Conservation (phyloP, 2,888 invertebrate genomes). For the Teleiodes luculella region DNA sequence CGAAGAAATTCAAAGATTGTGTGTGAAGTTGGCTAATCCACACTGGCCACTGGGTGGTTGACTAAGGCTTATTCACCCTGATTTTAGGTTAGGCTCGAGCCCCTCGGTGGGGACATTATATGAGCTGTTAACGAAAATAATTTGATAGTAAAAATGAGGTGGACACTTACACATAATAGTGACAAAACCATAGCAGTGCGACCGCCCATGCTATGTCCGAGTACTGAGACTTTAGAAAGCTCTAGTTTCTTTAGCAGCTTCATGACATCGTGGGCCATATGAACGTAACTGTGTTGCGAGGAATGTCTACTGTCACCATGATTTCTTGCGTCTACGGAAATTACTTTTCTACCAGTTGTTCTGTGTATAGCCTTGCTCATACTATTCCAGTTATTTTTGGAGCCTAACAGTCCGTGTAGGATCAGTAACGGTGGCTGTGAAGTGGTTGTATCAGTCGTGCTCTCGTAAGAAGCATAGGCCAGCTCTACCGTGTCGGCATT, state of each 20-base stretch:
- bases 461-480: constrained; percentile 83
- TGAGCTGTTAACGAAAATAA: too few relatives aligned
- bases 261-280: constrained; percentile 82
- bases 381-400: constrained; percentile 95
- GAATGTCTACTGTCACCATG: constrained; percentile 96
- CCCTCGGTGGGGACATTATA: too few relatives aligned
- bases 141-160: constrained; percentile 33
- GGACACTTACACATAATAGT: constrained; percentile 80
- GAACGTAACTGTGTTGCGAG: constrained; percentile 84
- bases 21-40: too few relatives aligned
- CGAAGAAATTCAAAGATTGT: background rate
- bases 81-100: too few relatives aligned
- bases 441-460: constrained; percentile 47
- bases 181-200: constrained; percentile 92
- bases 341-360: constrained; percentile 84
- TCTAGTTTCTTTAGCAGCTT: constrained; percentile 81
- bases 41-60: too few relatives aligned
- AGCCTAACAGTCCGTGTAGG: constrained; percentile 94
- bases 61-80: too few relatives aligned
- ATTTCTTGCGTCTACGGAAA: constrained; percentile 93
- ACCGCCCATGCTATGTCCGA: constrained; percentile 99
- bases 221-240: constrained; percentile 81
- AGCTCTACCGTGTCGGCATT: constrained; percentile 79
- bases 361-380: constrained; percentile 87
- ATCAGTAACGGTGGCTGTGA: constrained; percentile 84